phyloP scores from a whole-genome alignment of 2,888 invertebrate species.

The Entomobrya multifasciata region DNA sequence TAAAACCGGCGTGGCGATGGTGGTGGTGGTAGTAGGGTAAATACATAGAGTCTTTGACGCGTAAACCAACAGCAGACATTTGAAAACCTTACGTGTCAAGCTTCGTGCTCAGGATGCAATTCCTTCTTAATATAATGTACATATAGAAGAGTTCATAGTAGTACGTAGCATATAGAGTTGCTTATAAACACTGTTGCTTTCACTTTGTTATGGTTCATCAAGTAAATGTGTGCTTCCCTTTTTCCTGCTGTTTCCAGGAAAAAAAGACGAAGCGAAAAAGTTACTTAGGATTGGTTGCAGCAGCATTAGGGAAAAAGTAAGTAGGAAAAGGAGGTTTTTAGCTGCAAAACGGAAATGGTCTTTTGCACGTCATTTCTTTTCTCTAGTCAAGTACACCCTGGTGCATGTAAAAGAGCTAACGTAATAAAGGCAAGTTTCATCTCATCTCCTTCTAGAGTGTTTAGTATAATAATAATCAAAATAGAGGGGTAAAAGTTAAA shows the following conservation, averaged over 20 bases:
- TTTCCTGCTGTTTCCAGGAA: background rate
- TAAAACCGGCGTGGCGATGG: too few relatives aligned
- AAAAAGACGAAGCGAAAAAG: background rate
- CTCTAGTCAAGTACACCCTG: constrained; percentile 19
- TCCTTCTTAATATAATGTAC: too few relatives aligned
- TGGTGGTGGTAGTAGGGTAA: too few relatives aligned
- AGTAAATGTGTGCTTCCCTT: constrained; percentile 10
- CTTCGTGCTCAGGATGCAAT: too few relatives aligned
- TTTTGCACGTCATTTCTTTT: constrained; percentile 52
- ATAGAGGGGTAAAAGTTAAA: background rate
- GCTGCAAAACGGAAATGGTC: constrained; percentile 57
- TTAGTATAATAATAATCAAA: background rate
- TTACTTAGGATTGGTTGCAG: background rate
- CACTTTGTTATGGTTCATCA: constrained; percentile 46
- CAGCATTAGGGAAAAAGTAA: background rate
- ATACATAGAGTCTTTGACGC: too few relatives aligned
- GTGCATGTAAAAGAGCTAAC: too few relatives aligned
- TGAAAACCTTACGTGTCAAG: too few relatives aligned
- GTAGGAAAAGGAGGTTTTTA: constrained; percentile 8
- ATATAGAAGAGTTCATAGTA: too few relatives aligned
- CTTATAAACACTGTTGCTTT: constrained; percentile 25
- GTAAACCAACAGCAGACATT: too few relatives aligned
- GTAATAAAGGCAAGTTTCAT: too few relatives aligned
- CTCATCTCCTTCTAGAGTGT: background rate
- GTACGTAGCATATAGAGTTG: too few relatives aligned